These are phyloP conservation scores for Chelonus insularis DNA, from an alignment of 1,140 invertebrate genomes.

Conservation along the genomic window DNA sequence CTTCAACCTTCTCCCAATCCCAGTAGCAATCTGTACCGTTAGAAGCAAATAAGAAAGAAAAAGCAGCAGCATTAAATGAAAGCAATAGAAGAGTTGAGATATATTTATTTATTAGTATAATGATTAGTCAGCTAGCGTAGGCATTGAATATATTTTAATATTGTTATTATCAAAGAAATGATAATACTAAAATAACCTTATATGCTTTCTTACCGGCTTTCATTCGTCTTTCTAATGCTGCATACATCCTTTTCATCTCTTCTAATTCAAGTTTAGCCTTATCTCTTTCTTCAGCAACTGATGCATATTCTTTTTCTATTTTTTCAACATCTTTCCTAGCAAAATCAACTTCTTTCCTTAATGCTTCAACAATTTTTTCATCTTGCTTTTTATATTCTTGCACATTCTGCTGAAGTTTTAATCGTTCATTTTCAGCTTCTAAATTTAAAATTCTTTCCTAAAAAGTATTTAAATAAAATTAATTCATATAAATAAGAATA, in stretches of 20 bases:
- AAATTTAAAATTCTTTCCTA: conserved; percentile 75
- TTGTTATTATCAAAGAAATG: too few species aligned
- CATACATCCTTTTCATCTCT: conserved; percentile 75
- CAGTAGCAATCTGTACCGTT: conserved; percentile 29
- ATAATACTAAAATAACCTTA: too few species aligned
- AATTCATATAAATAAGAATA: not conserved
- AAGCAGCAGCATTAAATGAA: conserved; percentile 35
- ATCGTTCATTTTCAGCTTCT: conserved; percentile 74
- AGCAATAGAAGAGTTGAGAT: conserved; percentile 23
- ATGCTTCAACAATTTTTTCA: conserved; percentile 57
- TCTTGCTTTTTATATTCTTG: conserved; percentile 65
- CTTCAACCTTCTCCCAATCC: conserved; percentile 32
- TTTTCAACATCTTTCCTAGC: conserved; percentile 77
- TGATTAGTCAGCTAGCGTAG: too few species aligned
- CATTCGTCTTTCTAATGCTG: conserved; percentile 69
- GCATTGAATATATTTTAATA: too few species aligned
- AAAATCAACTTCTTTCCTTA: conserved; percentile 76
- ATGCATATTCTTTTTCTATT: conserved; percentile 76
- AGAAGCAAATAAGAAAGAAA: conserved; percentile 26
- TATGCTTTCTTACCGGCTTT: conserved; percentile 58
- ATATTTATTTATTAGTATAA: not conserved
- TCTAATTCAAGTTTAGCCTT: conserved; percentile 75
- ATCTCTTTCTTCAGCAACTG: conserved; percentile 75
- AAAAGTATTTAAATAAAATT: conserved; percentile 2
- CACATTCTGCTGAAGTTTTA: conserved; percentile 59